phyloP scores from a whole-genome alignment of 2,888 invertebrate genomes.

The Antheraea yamamai region DNA sequence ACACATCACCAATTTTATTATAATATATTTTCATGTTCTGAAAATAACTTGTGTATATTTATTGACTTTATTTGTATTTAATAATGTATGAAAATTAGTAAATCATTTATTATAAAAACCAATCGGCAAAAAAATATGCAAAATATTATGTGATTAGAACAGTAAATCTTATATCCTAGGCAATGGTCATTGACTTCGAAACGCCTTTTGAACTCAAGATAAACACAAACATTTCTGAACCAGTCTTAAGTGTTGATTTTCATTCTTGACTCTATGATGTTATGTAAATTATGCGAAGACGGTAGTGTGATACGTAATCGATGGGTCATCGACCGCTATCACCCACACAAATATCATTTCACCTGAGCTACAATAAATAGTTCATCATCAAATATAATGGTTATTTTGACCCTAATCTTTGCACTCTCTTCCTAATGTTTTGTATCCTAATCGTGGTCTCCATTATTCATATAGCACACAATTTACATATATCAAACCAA shows the following conservation, averaged over 20 bases:
- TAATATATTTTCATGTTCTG: background rate
- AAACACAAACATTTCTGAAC: conserved; percentile 63
- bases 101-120: background rate
- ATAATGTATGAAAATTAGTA: background rate
- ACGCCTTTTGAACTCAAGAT: conserved; percentile 43
- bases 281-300: conserved; percentile 77
- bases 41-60: background rate
- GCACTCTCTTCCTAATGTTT: background rate
- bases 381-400: conserved; percentile 44
- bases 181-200: conserved; percentile 54
- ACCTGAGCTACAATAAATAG: conserved; percentile 47
- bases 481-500: conserved; percentile 57
- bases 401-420: conserved; percentile 36
- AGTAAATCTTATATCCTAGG: background rate
- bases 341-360: conserved; percentile 54
- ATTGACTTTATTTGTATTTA: background rate
- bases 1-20: no score
- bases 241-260: conserved; percentile 69
- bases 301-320: conserved; percentile 67
- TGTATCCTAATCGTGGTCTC: conserved; percentile 38
- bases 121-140: background rate
- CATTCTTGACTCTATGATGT: conserved; percentile 70
- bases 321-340: conserved; percentile 69
- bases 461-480: conserved; percentile 51
- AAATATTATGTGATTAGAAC: background rate